phyloP scores from a whole-genome alignment of 2,888 invertebrate species.

The Suillia variegata region DNA sequence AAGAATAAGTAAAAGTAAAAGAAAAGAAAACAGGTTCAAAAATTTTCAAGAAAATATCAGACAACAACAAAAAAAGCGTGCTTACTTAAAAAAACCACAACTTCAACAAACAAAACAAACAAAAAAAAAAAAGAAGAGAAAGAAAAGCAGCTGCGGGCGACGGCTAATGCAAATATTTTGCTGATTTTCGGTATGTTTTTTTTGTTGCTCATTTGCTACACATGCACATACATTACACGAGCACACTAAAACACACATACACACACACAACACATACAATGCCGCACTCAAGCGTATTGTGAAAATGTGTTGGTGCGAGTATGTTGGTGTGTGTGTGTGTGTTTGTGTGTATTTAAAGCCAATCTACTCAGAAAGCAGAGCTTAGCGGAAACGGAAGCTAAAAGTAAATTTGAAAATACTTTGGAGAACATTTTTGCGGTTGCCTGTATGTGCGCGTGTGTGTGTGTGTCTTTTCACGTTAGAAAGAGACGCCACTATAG shows the following conservation, averaged over 20 bases:
- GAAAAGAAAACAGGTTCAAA: background rate
- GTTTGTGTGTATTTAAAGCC: no score
- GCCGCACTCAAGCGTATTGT: background rate
- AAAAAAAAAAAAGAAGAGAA: no score
- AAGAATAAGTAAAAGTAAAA: background rate
- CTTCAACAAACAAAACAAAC: no score
- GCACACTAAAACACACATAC: background rate
- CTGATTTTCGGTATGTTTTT: slow-evolving; percentile 13
- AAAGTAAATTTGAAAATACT: slow-evolving; percentile 15
- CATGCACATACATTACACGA: background rate
- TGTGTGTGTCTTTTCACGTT: background rate
- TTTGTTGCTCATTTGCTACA: slow-evolving; percentile 8
- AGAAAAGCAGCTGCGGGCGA: no score
- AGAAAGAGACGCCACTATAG: no score
- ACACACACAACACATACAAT: background rate
- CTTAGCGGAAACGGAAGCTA: slow-evolving; percentile 13
- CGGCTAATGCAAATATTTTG: slow-evolving; percentile 32
- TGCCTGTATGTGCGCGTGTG: no score
- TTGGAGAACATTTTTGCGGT: slow-evolving; percentile 1
- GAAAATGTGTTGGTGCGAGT: background rate
- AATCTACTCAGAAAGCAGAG: no score
- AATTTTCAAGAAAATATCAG: background rate
- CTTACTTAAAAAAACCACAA: background rate
- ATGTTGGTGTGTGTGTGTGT: background rate
- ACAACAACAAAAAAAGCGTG: background rate